A percentile compares a stretch with the other conserved stretches of the same genome.
Evolutionary conservation across 1,140 invertebrate genomes (phyloP).

Genomic region (Vanessa atalanta): DNA sequence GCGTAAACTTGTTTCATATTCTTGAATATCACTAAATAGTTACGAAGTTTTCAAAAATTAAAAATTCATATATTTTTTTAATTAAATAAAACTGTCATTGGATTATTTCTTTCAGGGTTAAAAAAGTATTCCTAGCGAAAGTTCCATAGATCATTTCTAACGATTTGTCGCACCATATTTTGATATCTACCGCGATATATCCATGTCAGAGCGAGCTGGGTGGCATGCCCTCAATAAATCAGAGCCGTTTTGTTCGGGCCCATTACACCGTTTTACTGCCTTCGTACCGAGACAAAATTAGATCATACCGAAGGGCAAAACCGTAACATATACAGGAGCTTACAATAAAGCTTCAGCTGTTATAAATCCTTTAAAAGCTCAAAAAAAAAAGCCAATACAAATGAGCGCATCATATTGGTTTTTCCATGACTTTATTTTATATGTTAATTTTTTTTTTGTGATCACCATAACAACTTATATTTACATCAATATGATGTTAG

Average conservation of each 20-base stretch:
- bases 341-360: conserved; percentile 62
- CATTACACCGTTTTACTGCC: conserved; percentile 72
- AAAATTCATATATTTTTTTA: too few species aligned
- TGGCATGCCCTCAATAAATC: conserved; percentile 67
- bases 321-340: conserved; percentile 33
- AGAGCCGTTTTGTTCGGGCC: conserved; percentile 68
- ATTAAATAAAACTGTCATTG: too few species aligned
- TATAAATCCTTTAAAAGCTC: conserved; percentile 63
- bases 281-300: conserved; percentile 70
- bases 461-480: too few species aligned
- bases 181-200: conserved; percentile 23
- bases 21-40: too few species aligned
- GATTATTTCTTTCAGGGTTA: background rate
- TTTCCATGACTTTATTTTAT: background rate
- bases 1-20: too few species aligned
- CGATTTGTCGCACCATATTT: conserved; percentile 10
- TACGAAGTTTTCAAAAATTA: too few species aligned
- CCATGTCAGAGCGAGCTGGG: conserved; percentile 57
- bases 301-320: conserved; percentile 66
- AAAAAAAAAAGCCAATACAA: conserved; percentile 45
- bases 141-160: background rate
- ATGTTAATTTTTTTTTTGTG: background rate
- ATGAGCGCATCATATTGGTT: background rate
- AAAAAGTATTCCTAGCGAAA: background rate
- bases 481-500: too few species aligned